These are phyloP conservation scores for Gryllus bimaculatus DNA, from an alignment of 1,140 invertebrate species.

Conservation along the genomic window DNA sequence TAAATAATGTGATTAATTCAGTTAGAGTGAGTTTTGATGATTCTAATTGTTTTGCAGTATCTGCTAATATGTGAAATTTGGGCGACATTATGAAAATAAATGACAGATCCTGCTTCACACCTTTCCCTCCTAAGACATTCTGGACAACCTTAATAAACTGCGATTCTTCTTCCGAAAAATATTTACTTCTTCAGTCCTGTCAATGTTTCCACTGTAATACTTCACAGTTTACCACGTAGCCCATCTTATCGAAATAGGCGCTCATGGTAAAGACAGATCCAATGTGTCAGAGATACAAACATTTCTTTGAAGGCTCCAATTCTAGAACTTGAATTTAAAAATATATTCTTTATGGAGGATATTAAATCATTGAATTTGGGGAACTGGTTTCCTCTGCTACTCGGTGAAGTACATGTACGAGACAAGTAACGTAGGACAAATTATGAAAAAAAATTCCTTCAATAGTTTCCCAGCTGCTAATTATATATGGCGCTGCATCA, in stretches of 20 bases:
- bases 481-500: constrained; percentile 3
- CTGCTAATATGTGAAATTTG: neutral
- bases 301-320: neutral
- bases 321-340: neutral
- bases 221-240: neutral
- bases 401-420: neutral
- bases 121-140: neutral
- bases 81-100: neutral
- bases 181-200: neutral
- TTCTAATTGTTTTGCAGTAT: neutral
- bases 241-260: neutral
- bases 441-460: neutral
- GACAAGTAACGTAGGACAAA: neutral
- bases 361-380: neutral
- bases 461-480: neutral
- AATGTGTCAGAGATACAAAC: too few species aligned
- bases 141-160: neutral
- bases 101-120: neutral
- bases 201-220: neutral
- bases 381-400: neutral
- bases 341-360: neutral
- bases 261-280: neutral
- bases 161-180: neutral
- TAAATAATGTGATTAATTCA: neutral
- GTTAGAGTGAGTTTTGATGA: neutral